Evolutionary conservation across 2,888 invertebrate genomes (phyloP).

Genomic region (Latheticus oryzae): DNA sequence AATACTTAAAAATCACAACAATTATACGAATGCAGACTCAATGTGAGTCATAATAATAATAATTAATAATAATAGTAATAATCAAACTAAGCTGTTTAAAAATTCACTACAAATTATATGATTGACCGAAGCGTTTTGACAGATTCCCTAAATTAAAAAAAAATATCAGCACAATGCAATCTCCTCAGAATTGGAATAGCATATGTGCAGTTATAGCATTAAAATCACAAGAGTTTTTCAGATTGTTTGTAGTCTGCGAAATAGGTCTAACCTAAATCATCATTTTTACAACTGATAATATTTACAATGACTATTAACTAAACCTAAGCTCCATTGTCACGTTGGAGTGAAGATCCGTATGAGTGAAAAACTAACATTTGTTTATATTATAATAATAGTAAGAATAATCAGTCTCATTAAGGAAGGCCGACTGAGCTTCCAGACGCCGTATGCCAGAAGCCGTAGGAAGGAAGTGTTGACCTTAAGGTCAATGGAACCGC

Average conservation of each 20-base stretch:
- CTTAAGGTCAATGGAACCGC: slow-evolving; percentile 21
- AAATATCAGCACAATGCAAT: slow-evolving; percentile 46
- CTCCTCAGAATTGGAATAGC: slow-evolving; percentile 47
- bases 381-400: too few species aligned
- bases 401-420: slow-evolving; percentile 64
- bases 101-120: slow-evolving; percentile 44
- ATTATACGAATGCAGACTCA: slow-evolving; percentile 54
- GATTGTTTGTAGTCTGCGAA: slow-evolving; percentile 31
- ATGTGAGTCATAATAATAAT: slow-evolving; percentile 52
- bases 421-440: slow-evolving; percentile 53
- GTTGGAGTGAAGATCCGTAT: slow-evolving; percentile 39
- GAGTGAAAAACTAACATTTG: slow-evolving; percentile 41
- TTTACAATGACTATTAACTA: slow-evolving; percentile 40
- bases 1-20: slow-evolving; percentile 53
- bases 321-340: slow-evolving; percentile 40
- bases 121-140: slow-evolving; percentile 50
- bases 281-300: too few species aligned
- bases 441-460: slow-evolving; percentile 41
- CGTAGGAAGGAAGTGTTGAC: slow-evolving; percentile 39
- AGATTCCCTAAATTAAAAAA: slow-evolving; percentile 44
- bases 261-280: slow-evolving; percentile 30
- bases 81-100: slow-evolving; percentile 34
- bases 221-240: slow-evolving; percentile 51
- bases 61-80: slow-evolving; percentile 55
- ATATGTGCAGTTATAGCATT: slow-evolving; percentile 44